Conservation (phyloP, 2,797 vertebrate species). For the Notolabrus celidotus region DNA sequence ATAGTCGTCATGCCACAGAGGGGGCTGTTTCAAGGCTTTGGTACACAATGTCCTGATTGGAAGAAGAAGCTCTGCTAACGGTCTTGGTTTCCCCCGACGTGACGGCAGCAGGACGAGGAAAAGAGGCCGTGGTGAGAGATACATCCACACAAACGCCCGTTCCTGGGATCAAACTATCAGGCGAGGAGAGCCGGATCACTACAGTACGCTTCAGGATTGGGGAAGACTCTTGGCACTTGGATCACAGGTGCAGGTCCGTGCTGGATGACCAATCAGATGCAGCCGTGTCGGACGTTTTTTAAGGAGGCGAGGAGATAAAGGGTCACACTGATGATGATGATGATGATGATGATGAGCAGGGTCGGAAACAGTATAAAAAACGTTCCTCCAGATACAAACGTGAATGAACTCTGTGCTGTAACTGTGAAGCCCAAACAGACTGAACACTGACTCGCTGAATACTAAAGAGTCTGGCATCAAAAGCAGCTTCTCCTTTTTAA, state of each 20-base stretch:
- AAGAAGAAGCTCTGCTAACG: slow-evolving; percentile 75
- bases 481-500: slow-evolving; percentile 41
- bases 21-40: slow-evolving; percentile 85
- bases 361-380: slow-evolving; percentile 52
- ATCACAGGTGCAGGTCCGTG: slow-evolving; percentile 79
- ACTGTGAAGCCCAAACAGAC: slow-evolving; percentile 27
- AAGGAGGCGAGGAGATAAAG: slow-evolving; percentile 26
- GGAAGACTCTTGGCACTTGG: slow-evolving; percentile 84
- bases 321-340: slow-evolving; percentile 43
- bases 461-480: slow-evolving; percentile 41
- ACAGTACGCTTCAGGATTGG: slow-evolving; percentile 76
- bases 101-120: too few species aligned
- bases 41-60: slow-evolving; percentile 83
- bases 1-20: slow-evolving; percentile 77
- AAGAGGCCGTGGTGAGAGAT: slow-evolving; percentile 18
- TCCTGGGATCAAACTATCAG: slow-evolving; percentile 55
- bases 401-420: slow-evolving; percentile 55
- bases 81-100: not conserved
- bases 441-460: slow-evolving; percentile 54
- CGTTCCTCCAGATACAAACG: slow-evolving; percentile 38
- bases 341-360: too few species aligned
- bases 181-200: slow-evolving; percentile 63
- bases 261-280: slow-evolving; percentile 74
- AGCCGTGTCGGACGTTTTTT: slow-evolving; percentile 57
- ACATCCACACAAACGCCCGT: slow-evolving; percentile 45